Conservation (phyloP, 2,888 invertebrate species). For the Prionchulus punctatus region DNA sequence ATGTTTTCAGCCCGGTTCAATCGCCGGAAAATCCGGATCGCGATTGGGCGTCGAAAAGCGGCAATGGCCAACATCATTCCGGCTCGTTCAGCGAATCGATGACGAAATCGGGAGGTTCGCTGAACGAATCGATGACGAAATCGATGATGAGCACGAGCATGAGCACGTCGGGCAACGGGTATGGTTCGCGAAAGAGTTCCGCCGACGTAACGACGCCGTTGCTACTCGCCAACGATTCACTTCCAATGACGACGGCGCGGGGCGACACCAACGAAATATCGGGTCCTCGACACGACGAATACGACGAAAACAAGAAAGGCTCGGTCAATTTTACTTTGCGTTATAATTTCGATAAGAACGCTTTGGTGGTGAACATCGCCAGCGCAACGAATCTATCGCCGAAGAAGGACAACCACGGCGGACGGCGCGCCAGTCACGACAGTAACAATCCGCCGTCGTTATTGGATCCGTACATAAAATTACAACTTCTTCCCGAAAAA, state of each 20-base stretch:
- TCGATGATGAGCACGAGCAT: not conserved
- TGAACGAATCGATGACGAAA: too few relatives aligned
- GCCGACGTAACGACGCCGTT: too few relatives aligned
- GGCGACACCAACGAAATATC: not conserved
- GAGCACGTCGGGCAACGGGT: too few relatives aligned
- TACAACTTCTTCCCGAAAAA: conserved; percentile 89
- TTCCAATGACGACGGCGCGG: not conserved
- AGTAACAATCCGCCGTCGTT: not conserved
- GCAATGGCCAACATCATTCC: not conserved
- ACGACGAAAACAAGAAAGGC: conserved; percentile 17
- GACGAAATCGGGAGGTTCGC: too few relatives aligned
- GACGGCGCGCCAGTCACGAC: too few relatives aligned
- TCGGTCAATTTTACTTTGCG: conserved; percentile 22
- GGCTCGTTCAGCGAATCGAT: too few relatives aligned
- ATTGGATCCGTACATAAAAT: conserved; percentile 87
- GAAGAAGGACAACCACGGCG: not conserved
- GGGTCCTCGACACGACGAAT: not conserved
- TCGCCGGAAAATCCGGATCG: conserved; percentile 16
- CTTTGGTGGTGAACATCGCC: conserved; percentile 25
- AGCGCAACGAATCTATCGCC: conserved; percentile 24
- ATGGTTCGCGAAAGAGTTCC: too few relatives aligned
- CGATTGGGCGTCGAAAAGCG: not conserved
- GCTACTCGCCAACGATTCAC: not conserved
- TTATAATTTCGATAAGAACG: conserved; percentile 22
- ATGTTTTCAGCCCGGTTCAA: conserved; percentile 23